Evolutionary conservation across 2,797 vertebrate genomes (phyloP), one percentile per base, ranked within the genome.

Genomic region (Rhadinocentrus ornatus): DNA sequence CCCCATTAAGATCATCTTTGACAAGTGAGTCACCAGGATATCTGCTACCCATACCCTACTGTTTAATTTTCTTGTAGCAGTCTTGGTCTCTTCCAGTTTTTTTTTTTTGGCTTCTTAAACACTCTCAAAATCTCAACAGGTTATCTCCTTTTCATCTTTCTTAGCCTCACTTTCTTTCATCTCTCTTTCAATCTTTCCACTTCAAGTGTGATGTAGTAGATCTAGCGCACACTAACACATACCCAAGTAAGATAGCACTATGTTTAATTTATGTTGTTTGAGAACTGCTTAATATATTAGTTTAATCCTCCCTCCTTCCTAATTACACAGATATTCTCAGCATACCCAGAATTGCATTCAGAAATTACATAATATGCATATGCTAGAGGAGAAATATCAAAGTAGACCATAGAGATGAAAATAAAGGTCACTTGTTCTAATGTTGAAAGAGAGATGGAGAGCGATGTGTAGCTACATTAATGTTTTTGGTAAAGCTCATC

Each of bases 1-100:
- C 86, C 97, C 98, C 80, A 99, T 99, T 94, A 99, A 99, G 93
- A 99, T 99, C 92, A 99, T 97, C 32, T 99, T 99, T 10, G 97
- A 99, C 95, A 99, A 97, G 98, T 99, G 78, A 92, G 93, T 84
- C 76, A 77, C 73, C 48, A n/a, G 41, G 24, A 72, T 35, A 55
- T 48, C 34, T 13, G 26, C 27, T 66, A 48, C 48, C 61, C 13
- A 20, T n/a, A 4, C 53, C 52, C 10, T n/a, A 52, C 10, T 7
- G 54, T 44, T 73, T 31, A 31, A 39, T 11, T 22, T 32, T 27
- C 11, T 69, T 35, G 48, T 29, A 74, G 56, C 6, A 46, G 27
- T 46, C 35, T 53, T 50, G 10, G 0, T 18, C 62, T 68, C 79
- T 32, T 65, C 24, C 22, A 34, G 1, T 4, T 20, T 10, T 67